Conservation (phyloP, 1,140 invertebrate genomes). For the Colletes gigas region DNA sequence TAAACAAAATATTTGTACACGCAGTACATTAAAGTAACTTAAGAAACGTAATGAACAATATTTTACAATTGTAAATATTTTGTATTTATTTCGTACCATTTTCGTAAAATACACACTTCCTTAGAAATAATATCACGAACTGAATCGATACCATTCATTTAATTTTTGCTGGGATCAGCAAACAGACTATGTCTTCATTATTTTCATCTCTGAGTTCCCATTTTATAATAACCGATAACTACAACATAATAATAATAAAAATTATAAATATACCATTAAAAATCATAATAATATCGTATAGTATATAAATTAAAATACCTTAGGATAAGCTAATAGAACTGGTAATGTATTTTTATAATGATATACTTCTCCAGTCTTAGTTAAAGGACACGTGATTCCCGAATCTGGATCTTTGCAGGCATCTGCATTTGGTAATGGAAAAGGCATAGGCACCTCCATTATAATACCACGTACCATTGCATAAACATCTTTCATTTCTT, state of each 20-base stretch:
- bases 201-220: conserved; percentile 86
- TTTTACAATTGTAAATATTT: conserved; percentile 78
- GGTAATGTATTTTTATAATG: conserved; percentile 84
- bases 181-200: conserved; percentile 84
- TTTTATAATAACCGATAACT: conserved; percentile 86
- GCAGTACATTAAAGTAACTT: conserved; percentile 8
- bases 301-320: conserved; percentile 46
- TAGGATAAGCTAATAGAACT: conserved; percentile 84
- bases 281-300: background rate
- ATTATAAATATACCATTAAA: background rate
- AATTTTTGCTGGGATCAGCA: conserved; percentile 83
- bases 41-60: background rate
- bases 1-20: conserved; percentile 15
- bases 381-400: conserved; percentile 86
- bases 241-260: conserved; percentile 33
- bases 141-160: conserved; percentile 24
- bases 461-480: conserved; percentile 87
- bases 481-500: conserved; percentile 77
- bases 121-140: background rate
- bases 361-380: conserved; percentile 79
- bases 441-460: conserved; percentile 86
- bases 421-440: conserved; percentile 85
- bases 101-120: conserved; percentile 14
- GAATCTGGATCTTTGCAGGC: conserved; percentile 83
- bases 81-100: conserved; percentile 17